Evolutionary conservation across 2,113 vertebrate species (phyloP), one percentile per base, ranked within the genome.

Genomic region (Nipponia nippon): DNA sequence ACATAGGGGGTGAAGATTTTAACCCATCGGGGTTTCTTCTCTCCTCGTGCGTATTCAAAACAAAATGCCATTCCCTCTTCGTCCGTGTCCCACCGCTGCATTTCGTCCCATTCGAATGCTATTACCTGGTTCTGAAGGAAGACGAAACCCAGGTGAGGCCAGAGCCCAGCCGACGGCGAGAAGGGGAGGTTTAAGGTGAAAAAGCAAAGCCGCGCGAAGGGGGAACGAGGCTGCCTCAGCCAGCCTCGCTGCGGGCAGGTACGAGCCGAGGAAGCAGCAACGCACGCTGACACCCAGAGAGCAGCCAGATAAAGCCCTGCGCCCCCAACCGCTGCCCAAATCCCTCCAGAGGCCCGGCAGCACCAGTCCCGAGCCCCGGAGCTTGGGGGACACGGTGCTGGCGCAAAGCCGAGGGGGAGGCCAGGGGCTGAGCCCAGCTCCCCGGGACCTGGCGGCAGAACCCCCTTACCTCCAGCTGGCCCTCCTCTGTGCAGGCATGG

Each of bases 31-130:
- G 99, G 99, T 85, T 99, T 99, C 98, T 99, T 99, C 96, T 99
- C 99, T 23, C 99, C 99, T 38, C 99, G 98, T 8, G 99, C 98
- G 9, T 99, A 99, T 52, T 99, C 99, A 4, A 99, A 99, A 77
- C 99, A 99, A 96, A 99, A 99, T 2, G 99, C 99, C 99, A 99
- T 99, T 2, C 99, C 99, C 97, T 99, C 99, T 91, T 99, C 99
- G 5, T 99, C 99, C 0, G 99, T 99, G 98, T 99, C 99, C 99
- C 99, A 99, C 59, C 99, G 98, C 98, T 99, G 99, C 99, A 99
- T 99, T 97, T 99, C 99, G 0, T 97, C 98, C 99, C 99, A 99
- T 67, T 99, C 99, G 17, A 99, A 99, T 0, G 99, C 98, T 16
- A 99, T 99, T 46, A 99, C 99, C 98, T 99, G 99, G 97, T 99